These are phyloP conservation scores for Sinonovacula constricta DNA, from an alignment of 1,140 invertebrate genomes.

Conservation along the genomic window DNA sequence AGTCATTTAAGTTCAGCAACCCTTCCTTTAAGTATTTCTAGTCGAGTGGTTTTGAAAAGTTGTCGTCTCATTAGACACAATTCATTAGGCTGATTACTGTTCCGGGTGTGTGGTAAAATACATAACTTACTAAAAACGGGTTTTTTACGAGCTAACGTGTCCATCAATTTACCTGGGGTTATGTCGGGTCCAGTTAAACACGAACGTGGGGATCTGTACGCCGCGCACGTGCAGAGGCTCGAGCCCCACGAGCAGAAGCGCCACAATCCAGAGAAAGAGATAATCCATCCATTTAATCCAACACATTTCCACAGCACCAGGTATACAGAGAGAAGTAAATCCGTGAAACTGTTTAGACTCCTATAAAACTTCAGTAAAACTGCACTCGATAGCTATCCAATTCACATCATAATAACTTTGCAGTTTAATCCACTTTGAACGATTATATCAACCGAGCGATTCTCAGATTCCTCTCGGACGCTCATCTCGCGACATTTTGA, in stretches of 20 bases:
- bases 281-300: conserved; percentile 16
- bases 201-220: background rate
- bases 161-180: background rate
- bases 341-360: background rate
- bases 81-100: too few species aligned
- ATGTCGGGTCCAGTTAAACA: background rate
- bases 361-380: background rate
- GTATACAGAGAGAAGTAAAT: conserved; percentile 18
- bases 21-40: background rate
- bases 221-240: conserved; percentile 2
- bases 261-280: conserved; percentile 2
- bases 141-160: too few species aligned
- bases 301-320: conserved; percentile 6
- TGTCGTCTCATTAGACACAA: background rate
- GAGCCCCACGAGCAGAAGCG: background rate
- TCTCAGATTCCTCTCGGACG: too few species aligned
- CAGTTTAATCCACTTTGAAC: background rate
- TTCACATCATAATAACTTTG: background rate
- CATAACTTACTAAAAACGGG: background rate
- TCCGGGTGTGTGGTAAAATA: too few species aligned
- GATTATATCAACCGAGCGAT: background rate
- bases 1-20: background rate
- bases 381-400: background rate
- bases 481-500: conserved; percentile 36
- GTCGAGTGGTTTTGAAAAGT: background rate